Conservation (phyloP, 2,797 vertebrate genomes). For the Carcharodon carcharias region DNA sequence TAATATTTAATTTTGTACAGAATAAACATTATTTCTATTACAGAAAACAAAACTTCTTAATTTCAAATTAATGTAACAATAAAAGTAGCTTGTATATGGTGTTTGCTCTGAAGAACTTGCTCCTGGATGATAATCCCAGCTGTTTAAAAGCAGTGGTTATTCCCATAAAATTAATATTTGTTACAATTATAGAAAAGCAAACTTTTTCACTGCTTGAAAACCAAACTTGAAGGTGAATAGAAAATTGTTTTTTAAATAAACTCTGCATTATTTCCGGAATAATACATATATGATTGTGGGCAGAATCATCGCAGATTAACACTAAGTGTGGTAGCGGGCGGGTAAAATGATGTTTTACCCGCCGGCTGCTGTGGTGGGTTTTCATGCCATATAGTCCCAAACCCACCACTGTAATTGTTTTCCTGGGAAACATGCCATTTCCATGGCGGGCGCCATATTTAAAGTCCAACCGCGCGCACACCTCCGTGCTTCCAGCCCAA, state of each 20-base stretch:
- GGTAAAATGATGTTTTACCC: too few relatives aligned
- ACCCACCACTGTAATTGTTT: too few relatives aligned
- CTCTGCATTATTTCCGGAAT: not conserved
- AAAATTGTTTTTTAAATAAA: not conserved
- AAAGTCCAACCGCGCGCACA: too few relatives aligned
- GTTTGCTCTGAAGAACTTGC: not conserved
- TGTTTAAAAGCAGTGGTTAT: slow-evolving; percentile 2
- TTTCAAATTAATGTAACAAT: not conserved
- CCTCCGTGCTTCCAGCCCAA: too few relatives aligned
- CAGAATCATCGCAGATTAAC: too few relatives aligned
- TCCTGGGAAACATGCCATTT: too few relatives aligned
- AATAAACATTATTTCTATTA: slow-evolving; percentile 28
- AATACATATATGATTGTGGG: not conserved
- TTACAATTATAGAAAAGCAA: not conserved
- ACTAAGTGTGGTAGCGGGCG: too few relatives aligned
- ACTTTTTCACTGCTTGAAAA: not conserved
- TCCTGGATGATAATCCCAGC: not conserved
- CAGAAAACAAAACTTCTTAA: slow-evolving; percentile 11
- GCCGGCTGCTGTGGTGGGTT: too few relatives aligned
- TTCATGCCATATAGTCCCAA: too few relatives aligned
- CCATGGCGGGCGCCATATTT: too few relatives aligned
- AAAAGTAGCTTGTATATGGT: not conserved
- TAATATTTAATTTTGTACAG: slow-evolving; percentile 34
- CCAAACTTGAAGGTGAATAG: not conserved
- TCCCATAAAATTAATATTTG: not conserved